Base-by-base conservation (phyloP, 2,797 vertebrate species). In the Hozukius guyotensis region DNA sequence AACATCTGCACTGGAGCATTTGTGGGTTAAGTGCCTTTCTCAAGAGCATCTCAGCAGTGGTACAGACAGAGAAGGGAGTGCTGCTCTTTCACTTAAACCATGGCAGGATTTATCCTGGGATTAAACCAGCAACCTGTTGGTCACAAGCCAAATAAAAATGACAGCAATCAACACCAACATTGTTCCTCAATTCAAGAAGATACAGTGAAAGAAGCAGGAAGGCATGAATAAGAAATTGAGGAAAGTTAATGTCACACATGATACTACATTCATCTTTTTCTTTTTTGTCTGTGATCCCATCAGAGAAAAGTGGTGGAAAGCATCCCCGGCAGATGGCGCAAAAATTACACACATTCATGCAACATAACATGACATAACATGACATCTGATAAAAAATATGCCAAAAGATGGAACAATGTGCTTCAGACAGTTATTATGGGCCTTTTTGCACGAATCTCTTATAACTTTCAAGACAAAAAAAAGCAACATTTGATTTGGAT, bases 321-420 rank as follows among this genome's bases (percentile, higher is more conserved):
- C 42, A 60, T 9, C 14, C 5, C 87, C 92, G 81, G 69, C 72
- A 92, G 93, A 52, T 87, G 93, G 93, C 85, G 88, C 80, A 20
- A 66, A 57, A 70, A 12, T 59, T 25, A 22, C 22, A 2, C 3
- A 7, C 6, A 14, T 55, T 12, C 8, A 12, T 1, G 61, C 16
- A 60, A 18, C 63, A 25, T 27, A 77, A 85, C 76, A 49, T 77
- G 74, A 85, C 73, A 70, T 22, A 80, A 87, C 82, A 72, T 80
- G 77, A 82, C 66, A 73, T 88, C 64, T 61, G 38, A 79, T 81
- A 38, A 72, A 65, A 90, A 89, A 81, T 36, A 34, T 75, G 34
- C 12, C 59, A 36, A 5, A 38, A 55, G 8, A 67, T 65, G 65
- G 6, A 72, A 57, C 72, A 24, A 57, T 78, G 71, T 53, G 81